Evolutionary conservation across 2,888 invertebrate species (phyloP).

Genomic region (Ennomos erosarius): DNA sequence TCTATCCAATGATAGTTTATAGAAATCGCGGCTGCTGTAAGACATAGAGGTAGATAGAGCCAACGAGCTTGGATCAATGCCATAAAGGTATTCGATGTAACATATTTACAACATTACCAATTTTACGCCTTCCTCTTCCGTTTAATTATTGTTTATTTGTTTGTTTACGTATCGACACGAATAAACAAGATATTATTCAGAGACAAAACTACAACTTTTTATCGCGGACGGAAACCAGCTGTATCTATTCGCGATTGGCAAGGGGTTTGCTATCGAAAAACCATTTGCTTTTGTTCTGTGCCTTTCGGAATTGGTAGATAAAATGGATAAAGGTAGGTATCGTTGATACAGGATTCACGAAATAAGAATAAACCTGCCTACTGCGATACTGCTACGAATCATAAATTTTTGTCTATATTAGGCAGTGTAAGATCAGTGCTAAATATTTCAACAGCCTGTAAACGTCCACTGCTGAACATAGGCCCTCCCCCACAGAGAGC

Average conservation of each 20-base stretch:
- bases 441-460: no score
- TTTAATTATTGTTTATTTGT: slow-evolving; percentile 49
- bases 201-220: slow-evolving; percentile 20
- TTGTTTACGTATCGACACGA: slow-evolving; percentile 43
- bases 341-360: slow-evolving; percentile 13
- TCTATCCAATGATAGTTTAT: no score
- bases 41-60: no score
- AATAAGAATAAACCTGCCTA: slow-evolving; percentile 12
- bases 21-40: no score
- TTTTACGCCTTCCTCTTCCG: slow-evolving; percentile 60
- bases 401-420: no score
- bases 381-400: background rate
- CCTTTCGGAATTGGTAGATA: slow-evolving; percentile 25
- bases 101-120: slow-evolving; percentile 45
- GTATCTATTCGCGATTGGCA: slow-evolving; percentile 19
- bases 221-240: slow-evolving; percentile 15
- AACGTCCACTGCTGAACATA: no score
- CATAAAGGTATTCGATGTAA: slow-evolving; percentile 19
- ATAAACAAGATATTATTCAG: slow-evolving; percentile 23
- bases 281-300: slow-evolving; percentile 27
- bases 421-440: no score
- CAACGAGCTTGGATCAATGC: slow-evolving; percentile 3
- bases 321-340: slow-evolving; percentile 19
- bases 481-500: no score
- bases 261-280: slow-evolving; percentile 25